These are phyloP conservation scores for Neuroscelio doddi DNA, from an alignment of 2,888 invertebrate genomes.

Conservation along the genomic window DNA sequence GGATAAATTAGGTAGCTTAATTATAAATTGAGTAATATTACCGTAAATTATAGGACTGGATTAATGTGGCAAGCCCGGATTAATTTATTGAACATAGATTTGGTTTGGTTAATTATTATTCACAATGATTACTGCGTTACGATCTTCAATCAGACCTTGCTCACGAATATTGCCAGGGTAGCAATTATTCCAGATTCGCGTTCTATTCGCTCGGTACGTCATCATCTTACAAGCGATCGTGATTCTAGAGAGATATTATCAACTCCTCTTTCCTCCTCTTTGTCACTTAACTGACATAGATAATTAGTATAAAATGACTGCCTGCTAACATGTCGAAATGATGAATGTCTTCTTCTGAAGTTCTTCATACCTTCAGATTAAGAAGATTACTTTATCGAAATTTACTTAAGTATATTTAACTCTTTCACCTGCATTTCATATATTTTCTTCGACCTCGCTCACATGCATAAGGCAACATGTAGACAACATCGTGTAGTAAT, in stretches of 20 bases:
- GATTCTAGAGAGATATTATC: slow-evolving; percentile 5
- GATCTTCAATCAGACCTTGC: slow-evolving; percentile 11
- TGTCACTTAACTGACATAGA: slow-evolving; percentile 17
- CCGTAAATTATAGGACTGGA: slow-evolving; percentile 14
- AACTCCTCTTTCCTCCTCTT: not conserved
- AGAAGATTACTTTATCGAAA: slow-evolving; percentile 13
- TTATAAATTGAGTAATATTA: slow-evolving; percentile 18
- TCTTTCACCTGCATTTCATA: too few relatives aligned
- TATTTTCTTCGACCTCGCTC: too few relatives aligned
- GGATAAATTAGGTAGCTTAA: too few relatives aligned
- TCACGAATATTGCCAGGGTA: slow-evolving; percentile 6
- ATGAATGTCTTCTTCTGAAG: slow-evolving; percentile 12
- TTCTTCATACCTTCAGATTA: slow-evolving; percentile 13
- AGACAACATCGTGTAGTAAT: too few relatives aligned
- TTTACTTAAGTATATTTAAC: too few relatives aligned
- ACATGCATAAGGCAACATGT: too few relatives aligned
- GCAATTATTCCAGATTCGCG: slow-evolving; percentile 13
- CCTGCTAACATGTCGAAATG: slow-evolving; percentile 21
- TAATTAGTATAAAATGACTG: slow-evolving; percentile 24
- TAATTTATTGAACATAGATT: slow-evolving; percentile 11
- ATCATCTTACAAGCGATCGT: slow-evolving; percentile 3
- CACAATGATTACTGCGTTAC: slow-evolving; percentile 6
- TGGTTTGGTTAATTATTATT: slow-evolving; percentile 18
- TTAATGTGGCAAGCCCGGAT: slow-evolving; percentile 19
- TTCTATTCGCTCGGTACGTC: not conserved